Conservation (phyloP, 2,888 invertebrate genomes). For the Zygothrica quintamaculata region DNA sequence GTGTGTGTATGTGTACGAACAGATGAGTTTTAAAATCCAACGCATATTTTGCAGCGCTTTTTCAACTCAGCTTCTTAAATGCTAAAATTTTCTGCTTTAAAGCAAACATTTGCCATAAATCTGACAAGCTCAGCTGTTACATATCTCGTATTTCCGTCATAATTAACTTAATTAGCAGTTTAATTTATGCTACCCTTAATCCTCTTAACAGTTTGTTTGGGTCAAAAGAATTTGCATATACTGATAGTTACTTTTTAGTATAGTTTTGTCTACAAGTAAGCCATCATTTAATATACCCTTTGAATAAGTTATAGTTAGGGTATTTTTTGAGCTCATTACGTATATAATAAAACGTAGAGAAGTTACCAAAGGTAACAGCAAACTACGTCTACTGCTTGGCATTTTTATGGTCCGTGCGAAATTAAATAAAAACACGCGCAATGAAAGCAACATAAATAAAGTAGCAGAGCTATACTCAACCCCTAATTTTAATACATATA, state of each 20-base stretch:
- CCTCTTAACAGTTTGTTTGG: no score
- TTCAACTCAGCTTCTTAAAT: slow-evolving; percentile 34
- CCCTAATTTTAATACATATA: not conserved
- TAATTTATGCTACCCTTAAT: no score
- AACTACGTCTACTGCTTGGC: slow-evolving; percentile 37
- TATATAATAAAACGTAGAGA: slow-evolving; percentile 57
- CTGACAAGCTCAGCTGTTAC: not conserved
- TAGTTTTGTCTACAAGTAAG: no score
- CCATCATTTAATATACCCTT: not conserved
- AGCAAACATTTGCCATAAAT: slow-evolving; percentile 17
- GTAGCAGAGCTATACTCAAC: slow-evolving; percentile 15
- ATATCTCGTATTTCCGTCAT: slow-evolving; percentile 14
- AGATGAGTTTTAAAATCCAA: slow-evolving; percentile 55
- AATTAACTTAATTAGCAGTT: no score
- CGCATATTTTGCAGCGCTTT: no score
- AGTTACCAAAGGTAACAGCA: slow-evolving; percentile 39
- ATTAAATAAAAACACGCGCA: slow-evolving; percentile 78
- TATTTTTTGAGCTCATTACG: slow-evolving; percentile 50
- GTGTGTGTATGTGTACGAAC: slow-evolving; percentile 22
- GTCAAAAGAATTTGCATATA: no score
- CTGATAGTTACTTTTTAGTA: no score
- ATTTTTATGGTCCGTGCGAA: slow-evolving; percentile 63
- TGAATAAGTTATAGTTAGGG: slow-evolving; percentile 2
- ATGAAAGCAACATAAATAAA: slow-evolving; percentile 63
- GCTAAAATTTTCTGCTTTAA: slow-evolving; percentile 36